Conservation (phyloP, 1,140 invertebrate species). For the Drosophila mojavensis region DNA sequence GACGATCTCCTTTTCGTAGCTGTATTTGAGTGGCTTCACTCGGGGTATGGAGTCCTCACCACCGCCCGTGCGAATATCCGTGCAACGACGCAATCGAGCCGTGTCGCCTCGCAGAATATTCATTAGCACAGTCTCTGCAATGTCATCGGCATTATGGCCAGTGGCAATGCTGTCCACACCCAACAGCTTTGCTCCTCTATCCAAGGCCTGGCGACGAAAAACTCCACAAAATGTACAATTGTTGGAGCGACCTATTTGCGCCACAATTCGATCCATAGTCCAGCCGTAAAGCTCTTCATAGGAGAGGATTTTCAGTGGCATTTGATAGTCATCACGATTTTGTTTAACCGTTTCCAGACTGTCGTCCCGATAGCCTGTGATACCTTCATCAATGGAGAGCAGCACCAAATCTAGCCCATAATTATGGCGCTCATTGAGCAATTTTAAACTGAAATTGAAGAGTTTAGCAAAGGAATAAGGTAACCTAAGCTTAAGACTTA, state of each 20-base stretch:
- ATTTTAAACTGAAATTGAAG: constrained; percentile 87
- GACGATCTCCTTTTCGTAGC: constrained; percentile 99
- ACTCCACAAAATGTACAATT: constrained; percentile 99
- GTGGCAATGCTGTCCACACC: constrained; percentile 97
- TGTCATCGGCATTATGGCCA: constrained; percentile 99
- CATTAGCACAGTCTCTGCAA: constrained; percentile 99
- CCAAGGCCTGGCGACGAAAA: constrained; percentile 97
- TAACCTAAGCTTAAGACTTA: constrained; percentile 32
- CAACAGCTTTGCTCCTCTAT: constrained; percentile 94
- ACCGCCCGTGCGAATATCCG: constrained; percentile 93
- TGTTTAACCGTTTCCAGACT: constrained; percentile 98
- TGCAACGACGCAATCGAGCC: constrained; percentile 95
- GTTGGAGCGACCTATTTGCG: constrained; percentile 97
- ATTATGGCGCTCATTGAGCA: constrained; percentile 95
- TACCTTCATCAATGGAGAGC: constrained; percentile 99
- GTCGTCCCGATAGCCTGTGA: constrained; percentile 98
- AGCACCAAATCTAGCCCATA: constrained; percentile 97
- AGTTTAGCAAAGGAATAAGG: not conserved
- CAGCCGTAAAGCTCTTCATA: constrained; percentile 99
- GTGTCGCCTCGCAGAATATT: constrained; percentile 99
- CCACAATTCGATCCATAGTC: constrained; percentile 99
- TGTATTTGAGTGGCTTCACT: constrained; percentile 99
- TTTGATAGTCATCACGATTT: constrained; percentile 96
- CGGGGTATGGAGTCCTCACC: constrained; percentile 94
- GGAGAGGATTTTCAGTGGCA: constrained; percentile 97